A percentile compares a stretch with the other conserved stretches of the same genome.
These are phyloP conservation scores for Nemoura dubitans DNA, from an alignment of 2,888 invertebrate species.

Conservation along the genomic window DNA sequence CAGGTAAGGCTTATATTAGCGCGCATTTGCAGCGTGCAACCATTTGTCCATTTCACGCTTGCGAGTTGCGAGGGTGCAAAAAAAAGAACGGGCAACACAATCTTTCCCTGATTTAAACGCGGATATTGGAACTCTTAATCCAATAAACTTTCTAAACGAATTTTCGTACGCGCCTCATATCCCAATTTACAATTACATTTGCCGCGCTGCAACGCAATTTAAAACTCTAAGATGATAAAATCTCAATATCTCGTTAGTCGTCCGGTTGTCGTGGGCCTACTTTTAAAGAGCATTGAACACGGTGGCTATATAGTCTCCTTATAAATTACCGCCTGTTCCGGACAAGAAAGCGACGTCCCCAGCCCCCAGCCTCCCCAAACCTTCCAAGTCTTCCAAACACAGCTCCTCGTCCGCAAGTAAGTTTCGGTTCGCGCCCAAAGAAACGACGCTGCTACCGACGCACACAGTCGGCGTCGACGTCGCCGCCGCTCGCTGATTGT, in stretches of 20 bases:
- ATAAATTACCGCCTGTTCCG: neutral
- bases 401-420: neutral
- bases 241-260: neutral
- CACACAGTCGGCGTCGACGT: neutral
- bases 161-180: neutral
- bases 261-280: neutral
- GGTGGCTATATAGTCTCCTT: neutral
- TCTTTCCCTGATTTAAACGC: neutral
- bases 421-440: neutral
- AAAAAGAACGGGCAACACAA: neutral
- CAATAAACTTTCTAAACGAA: neutral
- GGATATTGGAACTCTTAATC: constrained; percentile 2
- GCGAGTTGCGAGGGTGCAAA: too few species aligned
- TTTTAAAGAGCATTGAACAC: neutral
- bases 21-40: neutral
- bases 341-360: too few species aligned
- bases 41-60: neutral
- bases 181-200: neutral
- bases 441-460: neutral
- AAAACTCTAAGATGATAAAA: neutral
- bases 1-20: neutral
- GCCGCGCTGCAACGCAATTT: too few species aligned
- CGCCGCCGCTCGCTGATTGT: neutral
- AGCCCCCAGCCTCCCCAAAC: too few species aligned
- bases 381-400: neutral